Evolutionary conservation across 2,888 invertebrate genomes (phyloP), one percentile per base, ranked within the genome.

Genomic region (Caradrina kadenii): DNA sequence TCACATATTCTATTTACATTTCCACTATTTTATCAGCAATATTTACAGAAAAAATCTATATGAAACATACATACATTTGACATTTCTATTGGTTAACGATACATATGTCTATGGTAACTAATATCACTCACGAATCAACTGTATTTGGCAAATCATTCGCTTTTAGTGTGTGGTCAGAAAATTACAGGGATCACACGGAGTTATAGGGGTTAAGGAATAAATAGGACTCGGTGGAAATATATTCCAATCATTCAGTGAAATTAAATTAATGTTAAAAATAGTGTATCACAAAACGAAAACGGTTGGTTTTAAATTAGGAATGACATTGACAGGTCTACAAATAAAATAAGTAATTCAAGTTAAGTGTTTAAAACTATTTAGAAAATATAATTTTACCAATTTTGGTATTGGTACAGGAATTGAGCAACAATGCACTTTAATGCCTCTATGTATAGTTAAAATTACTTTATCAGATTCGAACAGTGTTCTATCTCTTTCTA

Each of bases 1-100:
- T 90, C 90, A 82, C 87, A 90, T 88, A 89, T 90, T 86, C 89
- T 95, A 95, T 94, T 93, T 94, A 94, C 94, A 94, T 91, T 91
- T 91, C 87, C 86, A 86, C 89, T 88, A 88, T 87, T 84, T 82
- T 80, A 85, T 81, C 71, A 80, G 84, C 83, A 86, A 87, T 94
- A 95, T 94, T 94, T 94, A 94, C 94, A 94, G 86, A 88, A 88
- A 83, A 83, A 82, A 80, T 80, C 76, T 85, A 82, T 75, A 86
- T 86, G 79, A 87, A 86, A 87, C 81, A 87, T 86, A 88, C 83
- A 89, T 87, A 88, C 79, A 85, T 81, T 83, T 86, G 86, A 82
- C 86, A 83, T 80, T 88, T 84, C 84, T 82, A 85, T 82, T 84
- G 74, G 78, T 79, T 81, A 83, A 84, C 79, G 69, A 86, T 85